These are phyloP conservation scores for Bellardia pandia DNA, from an alignment of 2,888 invertebrate species.

Conservation along the genomic window DNA sequence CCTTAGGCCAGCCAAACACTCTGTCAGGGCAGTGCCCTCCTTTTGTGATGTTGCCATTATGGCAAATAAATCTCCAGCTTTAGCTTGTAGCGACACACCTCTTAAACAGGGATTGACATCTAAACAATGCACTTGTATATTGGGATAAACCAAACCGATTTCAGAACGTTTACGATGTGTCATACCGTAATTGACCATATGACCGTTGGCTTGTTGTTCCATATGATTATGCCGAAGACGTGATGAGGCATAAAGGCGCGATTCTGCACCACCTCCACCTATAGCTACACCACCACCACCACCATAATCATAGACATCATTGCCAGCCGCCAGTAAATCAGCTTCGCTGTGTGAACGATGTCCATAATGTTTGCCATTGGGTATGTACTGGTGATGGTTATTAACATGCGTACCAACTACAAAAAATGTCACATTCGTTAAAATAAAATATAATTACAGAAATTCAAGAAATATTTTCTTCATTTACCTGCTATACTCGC, in stretches of 20 bases:
- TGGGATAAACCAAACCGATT: conserved; percentile 83
- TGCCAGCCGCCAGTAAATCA: conserved; percentile 88
- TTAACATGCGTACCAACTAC: conserved; percentile 81
- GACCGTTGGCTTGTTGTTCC: conserved; percentile 71
- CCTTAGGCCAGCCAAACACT: conserved; percentile 91
- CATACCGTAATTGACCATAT: conserved; percentile 74
- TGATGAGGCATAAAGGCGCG: conserved; percentile 81
- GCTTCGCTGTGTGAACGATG: conserved; percentile 94
- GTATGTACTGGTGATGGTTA: conserved; percentile 78
- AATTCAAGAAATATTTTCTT: not conserved
- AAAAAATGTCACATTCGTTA: not conserved
- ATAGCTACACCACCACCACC: conserved; percentile 75
- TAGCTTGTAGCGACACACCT: conserved; percentile 92
- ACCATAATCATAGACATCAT: conserved; percentile 75
- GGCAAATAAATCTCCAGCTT: conserved; percentile 95
- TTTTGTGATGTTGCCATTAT: conserved; percentile 94
- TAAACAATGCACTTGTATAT: conserved; percentile 86
- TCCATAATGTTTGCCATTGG: conserved; percentile 83
- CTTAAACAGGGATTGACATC: conserved; percentile 92
- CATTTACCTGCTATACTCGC: conserved; percentile 84
- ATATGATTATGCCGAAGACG: conserved; percentile 73
- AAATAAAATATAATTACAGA: not conserved
- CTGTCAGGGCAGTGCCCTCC: conserved; percentile 94
- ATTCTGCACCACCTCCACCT: conserved; percentile 78
- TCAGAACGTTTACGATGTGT: conserved; percentile 81